These are phyloP conservation scores for Xyrauchen texanus DNA, from an alignment of 2,113 vertebrate genomes.

Conservation along the genomic window DNA sequence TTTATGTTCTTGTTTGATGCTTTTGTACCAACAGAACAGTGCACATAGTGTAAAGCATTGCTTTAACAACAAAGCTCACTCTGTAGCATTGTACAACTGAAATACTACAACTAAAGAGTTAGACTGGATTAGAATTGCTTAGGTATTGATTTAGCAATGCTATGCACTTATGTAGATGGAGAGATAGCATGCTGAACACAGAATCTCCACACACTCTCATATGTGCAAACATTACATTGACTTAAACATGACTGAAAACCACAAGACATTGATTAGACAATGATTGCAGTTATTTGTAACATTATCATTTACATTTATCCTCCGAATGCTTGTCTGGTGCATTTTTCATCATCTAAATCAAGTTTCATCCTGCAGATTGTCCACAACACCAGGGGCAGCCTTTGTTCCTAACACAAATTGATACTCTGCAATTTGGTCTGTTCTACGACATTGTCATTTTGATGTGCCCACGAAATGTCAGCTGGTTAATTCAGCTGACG, in stretches of 20 bases:
- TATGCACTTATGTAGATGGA: too few relatives aligned
- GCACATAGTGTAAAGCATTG: too few relatives aligned
- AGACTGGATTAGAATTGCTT: too few relatives aligned
- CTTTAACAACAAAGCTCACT: too few relatives aligned
- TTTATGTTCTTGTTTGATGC: too few relatives aligned
- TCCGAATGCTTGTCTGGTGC: slow-evolving; percentile 32
- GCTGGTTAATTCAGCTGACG: slow-evolving; percentile 44
- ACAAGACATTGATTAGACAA: slow-evolving; percentile 44
- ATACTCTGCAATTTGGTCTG: slow-evolving; percentile 51
- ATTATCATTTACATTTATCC: slow-evolving; percentile 35
- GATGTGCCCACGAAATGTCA: slow-evolving; percentile 57
- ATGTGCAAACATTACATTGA: slow-evolving; percentile 35
- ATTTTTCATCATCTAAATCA: slow-evolving; percentile 53
- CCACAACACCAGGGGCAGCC: slow-evolving; percentile 22
- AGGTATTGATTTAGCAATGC: too few relatives aligned
- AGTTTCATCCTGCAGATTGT: slow-evolving; percentile 24
- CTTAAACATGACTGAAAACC: slow-evolving; percentile 35
- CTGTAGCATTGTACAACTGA: too few relatives aligned
- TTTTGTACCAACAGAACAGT: too few relatives aligned
- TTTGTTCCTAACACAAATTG: slow-evolving; percentile 35
- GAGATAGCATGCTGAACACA: neutral
- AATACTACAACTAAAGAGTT: too few relatives aligned
- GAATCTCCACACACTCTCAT: neutral
- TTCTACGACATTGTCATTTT: slow-evolving; percentile 23
- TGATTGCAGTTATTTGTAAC: slow-evolving; percentile 42